Percentiles rank a stretch among this genome's conserved stretches.
phyloP scores from a whole-genome alignment of 2,113 vertebrate species.

The Vulpes vulpes region DNA sequence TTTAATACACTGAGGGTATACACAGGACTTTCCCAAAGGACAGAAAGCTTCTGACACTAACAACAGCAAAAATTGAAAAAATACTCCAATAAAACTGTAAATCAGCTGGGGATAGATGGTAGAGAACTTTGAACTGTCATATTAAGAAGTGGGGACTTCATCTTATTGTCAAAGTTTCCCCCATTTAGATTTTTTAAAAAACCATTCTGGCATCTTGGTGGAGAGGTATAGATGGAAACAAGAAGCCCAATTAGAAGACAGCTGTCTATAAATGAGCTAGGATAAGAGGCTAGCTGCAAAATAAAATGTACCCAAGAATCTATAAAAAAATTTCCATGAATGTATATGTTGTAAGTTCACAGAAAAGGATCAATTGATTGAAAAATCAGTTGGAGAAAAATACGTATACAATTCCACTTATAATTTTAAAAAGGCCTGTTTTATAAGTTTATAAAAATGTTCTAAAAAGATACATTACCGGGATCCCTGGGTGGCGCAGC shows the following conservation, averaged over 20 bases:
- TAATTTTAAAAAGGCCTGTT: neutral
- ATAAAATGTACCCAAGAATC: neutral
- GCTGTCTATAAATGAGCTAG: neutral
- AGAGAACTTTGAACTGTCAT: neutral
- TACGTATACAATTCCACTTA: neutral
- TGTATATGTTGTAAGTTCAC: neutral
- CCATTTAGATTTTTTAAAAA: neutral
- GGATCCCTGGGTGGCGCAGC: too few relatives aligned
- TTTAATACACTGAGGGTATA: neutral
- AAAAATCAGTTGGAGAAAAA: conserved; percentile 25
- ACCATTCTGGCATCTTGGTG: neutral
- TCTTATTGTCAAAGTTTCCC: neutral
- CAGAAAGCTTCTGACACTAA: neutral
- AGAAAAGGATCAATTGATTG: neutral
- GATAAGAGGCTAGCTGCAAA: neutral
- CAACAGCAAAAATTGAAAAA: neutral
- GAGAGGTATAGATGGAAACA: neutral
- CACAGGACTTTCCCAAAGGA: neutral
- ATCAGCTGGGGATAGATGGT: neutral
- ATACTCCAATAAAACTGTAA: neutral
- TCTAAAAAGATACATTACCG: neutral
- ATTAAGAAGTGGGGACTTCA: neutral
- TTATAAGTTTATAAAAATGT: conserved; percentile 18
- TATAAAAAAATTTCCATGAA: neutral
- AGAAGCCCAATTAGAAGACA: neutral